These are phyloP conservation scores for Itoplectis maculator DNA, from an alignment of 2,888 invertebrate genomes.

Conservation along the genomic window DNA sequence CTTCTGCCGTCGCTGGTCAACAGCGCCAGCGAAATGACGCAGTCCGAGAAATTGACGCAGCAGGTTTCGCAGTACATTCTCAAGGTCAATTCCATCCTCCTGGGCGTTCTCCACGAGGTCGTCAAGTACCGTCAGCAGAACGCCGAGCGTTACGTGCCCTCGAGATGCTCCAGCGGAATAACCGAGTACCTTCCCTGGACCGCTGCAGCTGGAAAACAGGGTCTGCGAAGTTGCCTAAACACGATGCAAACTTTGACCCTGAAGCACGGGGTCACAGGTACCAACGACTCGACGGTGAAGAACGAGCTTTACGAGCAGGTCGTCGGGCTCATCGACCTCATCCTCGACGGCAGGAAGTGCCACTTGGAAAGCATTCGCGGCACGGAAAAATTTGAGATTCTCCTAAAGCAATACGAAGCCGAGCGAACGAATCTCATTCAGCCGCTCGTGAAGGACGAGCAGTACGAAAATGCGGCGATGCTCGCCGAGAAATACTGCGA, in stretches of 20 bases:
- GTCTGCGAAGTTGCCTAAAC: conserved; percentile 80
- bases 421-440: conserved; percentile 89
- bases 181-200: conserved; percentile 92
- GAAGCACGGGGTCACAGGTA: conserved; percentile 86
- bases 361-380: conserved; percentile 89
- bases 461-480: conserved; percentile 92
- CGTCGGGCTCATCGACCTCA: conserved; percentile 89
- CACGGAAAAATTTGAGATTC: conserved; percentile 86
- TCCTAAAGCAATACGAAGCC: conserved; percentile 88
- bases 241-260: conserved; percentile 82
- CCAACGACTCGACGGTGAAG: conserved; percentile 86
- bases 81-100: conserved; percentile 80
- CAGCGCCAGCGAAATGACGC: conserved; percentile 87
- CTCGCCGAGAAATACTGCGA: conserved; percentile 96
- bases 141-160: conserved; percentile 85
- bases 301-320: conserved; percentile 89
- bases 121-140: conserved; percentile 88
- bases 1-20: conserved; percentile 88
- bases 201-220: conserved; percentile 87
- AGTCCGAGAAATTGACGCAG: conserved; percentile 86
- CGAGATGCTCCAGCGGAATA: conserved; percentile 77
- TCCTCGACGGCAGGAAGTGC: conserved; percentile 90
- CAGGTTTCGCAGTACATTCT: conserved; percentile 85
- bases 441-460: conserved; percentile 90
- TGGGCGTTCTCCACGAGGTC: conserved; percentile 88